Conservation (phyloP, 2,113 vertebrate species). For the Recurvirostra avosetta region DNA sequence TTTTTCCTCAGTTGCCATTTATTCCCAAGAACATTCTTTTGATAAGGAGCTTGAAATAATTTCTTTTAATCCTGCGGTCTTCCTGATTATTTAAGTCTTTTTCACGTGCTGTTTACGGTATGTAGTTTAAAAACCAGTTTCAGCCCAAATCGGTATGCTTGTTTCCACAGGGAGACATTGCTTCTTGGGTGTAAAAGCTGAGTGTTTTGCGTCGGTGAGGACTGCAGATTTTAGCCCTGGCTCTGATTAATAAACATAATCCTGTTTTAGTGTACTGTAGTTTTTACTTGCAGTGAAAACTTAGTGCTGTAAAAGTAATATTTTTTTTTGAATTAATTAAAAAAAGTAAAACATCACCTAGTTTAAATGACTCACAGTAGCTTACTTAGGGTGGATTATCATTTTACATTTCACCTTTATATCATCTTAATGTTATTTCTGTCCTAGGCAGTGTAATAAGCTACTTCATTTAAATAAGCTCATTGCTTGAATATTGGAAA, state of each 20-base stretch:
- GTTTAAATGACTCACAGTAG: conserved; percentile 14
- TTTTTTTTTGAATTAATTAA: conserved; percentile 24
- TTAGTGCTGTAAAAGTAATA: neutral
- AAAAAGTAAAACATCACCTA: conserved; percentile 17
- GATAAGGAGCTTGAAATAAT: neutral
- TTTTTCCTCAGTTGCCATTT: neutral
- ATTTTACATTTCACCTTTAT: conserved; percentile 15
- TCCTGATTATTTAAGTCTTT: neutral
- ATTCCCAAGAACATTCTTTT: neutral
- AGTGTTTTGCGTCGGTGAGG: neutral
- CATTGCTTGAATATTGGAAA: neutral
- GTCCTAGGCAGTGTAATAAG: conserved; percentile 2
- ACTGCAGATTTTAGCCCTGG: neutral
- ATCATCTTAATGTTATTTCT: conserved; percentile 35
- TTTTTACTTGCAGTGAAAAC: conserved; percentile 1
- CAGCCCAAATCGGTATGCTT: neutral
- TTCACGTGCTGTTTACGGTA: neutral
- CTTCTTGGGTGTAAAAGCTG: neutral
- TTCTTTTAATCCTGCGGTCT: neutral
- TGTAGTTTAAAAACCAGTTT: neutral
- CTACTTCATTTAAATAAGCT: conserved; percentile 9
- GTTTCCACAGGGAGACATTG: neutral
- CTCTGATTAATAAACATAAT: neutral
- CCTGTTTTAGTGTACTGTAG: neutral
- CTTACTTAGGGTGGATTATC: conserved; percentile 18